Evolutionary conservation across 2,797 vertebrate species (phyloP).

Genomic region (Xenopus petersii): DNA sequence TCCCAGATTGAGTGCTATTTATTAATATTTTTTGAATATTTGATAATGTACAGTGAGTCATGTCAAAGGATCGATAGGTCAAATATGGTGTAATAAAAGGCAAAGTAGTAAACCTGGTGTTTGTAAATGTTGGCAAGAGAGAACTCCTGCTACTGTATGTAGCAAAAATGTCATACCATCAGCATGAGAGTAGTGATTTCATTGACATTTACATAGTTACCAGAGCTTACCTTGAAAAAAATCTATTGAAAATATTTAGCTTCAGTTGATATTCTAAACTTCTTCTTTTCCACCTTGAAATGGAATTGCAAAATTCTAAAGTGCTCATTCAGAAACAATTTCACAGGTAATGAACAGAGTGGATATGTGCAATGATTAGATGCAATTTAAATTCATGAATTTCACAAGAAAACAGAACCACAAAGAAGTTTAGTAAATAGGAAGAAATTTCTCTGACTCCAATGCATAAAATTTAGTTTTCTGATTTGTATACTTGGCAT

Average conservation of each 20-base stretch:
- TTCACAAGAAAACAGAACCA: conserved; percentile 26
- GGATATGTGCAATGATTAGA: conserved; percentile 33
- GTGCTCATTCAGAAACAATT: conserved; percentile 42
- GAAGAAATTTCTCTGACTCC: conserved; percentile 5
- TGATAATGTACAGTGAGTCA: too few relatives aligned
- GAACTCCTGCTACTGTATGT: neutral
- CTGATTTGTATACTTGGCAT: conserved; percentile 3
- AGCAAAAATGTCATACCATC: neutral
- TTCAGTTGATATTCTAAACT: conserved; percentile 15
- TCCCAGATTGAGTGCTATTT: too few relatives aligned
- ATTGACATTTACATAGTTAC: neutral
- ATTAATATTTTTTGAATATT: too few relatives aligned
- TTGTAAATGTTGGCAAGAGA: neutral
- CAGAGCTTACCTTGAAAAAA: neutral
- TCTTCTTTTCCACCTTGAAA: conserved; percentile 17
- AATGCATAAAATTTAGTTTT: conserved; percentile 7
- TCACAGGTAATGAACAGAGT: conserved; percentile 43
- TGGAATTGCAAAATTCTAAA: conserved; percentile 26
- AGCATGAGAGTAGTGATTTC: neutral
- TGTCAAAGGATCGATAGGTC: neutral
- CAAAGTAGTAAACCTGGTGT: neutral
- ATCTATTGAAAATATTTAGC: conserved; percentile 12
- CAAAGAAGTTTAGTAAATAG: conserved; percentile 29
- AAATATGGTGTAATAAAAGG: neutral
- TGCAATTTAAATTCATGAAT: conserved; percentile 46